Evolutionary conservation across 1,140 invertebrate genomes (phyloP), one percentile per base, ranked within the genome.

Genomic region (Drosophila subpulchrella): DNA sequence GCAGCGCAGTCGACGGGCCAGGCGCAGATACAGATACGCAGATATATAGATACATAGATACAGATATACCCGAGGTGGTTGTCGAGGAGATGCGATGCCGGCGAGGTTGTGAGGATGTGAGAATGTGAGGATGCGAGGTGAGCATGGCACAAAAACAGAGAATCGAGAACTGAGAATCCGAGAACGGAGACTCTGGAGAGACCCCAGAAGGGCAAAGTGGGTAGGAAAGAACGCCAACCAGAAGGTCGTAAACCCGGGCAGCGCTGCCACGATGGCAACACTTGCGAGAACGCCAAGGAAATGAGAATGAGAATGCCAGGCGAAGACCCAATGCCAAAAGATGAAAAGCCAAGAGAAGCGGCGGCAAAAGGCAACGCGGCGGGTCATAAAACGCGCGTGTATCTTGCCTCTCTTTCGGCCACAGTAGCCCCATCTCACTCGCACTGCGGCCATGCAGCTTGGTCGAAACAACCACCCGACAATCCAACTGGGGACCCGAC

Each of bases 321-420:
- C 30, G 48, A 34, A 73, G 75, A 74, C 56, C 44, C 62, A 61
- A 81, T 55, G 58, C 76, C 78, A 78, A 83, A 78, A 88, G 84
- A 88, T 88, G 84, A 88, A 89, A 84, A 89, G 80, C 80, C 80
- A 89, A 47, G 76, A 79, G 83, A 62, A 88, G 77, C 76, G 76
- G 48, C 27, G 74, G 71, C 63, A 68, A 71, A 73, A 77, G 79
- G 77, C 79, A 66, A 68, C 63, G 51, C 56, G 57, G 65, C 42
- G 73, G 66, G 78, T 53, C 78, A 78, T 88, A 88, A 88, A 88
- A 88, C 53, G 82, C 82, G 74, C 65, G 44, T 63, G 57, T 50
- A 58, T 65, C 63, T 65, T 34, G 42, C 57, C 61, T 68, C 81
- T 80, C 61, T 47, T 17, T 82, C 58, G 32, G 3, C 38, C 32